Base-by-base conservation (phyloP, 2,888 invertebrate genomes). In the Alcis repandata region DNA sequence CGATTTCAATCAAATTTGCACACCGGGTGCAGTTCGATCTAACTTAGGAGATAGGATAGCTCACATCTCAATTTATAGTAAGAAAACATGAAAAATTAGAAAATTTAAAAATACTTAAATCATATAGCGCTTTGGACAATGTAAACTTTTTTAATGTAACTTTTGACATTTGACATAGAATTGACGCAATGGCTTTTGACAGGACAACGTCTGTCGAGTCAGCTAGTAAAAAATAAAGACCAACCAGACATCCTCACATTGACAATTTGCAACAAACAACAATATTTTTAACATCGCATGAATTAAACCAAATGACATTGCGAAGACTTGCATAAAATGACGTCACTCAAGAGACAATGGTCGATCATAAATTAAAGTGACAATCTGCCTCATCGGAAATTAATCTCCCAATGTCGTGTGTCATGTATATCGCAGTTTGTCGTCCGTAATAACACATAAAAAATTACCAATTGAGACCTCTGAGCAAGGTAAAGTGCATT, bases 301-400 rank as follows among this genome's bases (percentile, higher is more conserved):
- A 79, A 77, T 80, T 76, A 73, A 87, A 86, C 87, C 83, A 82
- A 83, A 87, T 86, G 82, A 78, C 82, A 79, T 75, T 72, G 76
- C 65, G 70, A 74, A 74, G 74, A 76, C 77, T 82, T 83, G 83
- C 82, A 83, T 79, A 83, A 83, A 83, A 83, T 91, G 88, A 91
- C 88, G 90, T 91, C 92, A 92, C 77, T 79, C 78, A 83, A 74
- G 86, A 90, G 85, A 92, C 92, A 92, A 93, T 91, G 90, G 89
- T 74, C 77, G 87, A 89, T 89, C 88, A 91, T 93, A 90, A 91
- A 92, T 93, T 86, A 90, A 83, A 84, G 86, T 91, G 91, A 90
- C 91, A 91, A 87, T 89, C 86, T 87, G 89, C 87, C 89, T 89
- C 89, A 88, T 91, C 84, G 87, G 86, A 88, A 88, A 93, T 93